phyloP scores from a whole-genome alignment of 1,140 invertebrate species.

The Notospermus geniculatus region DNA sequence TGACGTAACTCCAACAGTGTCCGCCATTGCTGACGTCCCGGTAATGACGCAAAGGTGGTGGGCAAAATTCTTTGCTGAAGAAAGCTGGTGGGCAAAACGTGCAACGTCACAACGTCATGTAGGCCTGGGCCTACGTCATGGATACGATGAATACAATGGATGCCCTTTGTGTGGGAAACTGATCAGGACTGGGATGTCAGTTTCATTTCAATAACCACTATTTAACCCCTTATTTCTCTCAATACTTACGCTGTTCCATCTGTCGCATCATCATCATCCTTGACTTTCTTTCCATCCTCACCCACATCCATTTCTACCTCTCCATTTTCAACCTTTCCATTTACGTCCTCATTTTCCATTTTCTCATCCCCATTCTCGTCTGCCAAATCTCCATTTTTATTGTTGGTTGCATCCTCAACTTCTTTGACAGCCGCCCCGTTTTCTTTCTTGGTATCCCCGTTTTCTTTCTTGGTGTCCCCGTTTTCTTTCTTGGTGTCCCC shows the following conservation, averaged over 20 bases:
- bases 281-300: neutral
- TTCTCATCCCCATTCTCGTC: constrained; percentile 7
- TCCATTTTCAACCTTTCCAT: neutral
- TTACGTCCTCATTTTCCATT: constrained; percentile 1
- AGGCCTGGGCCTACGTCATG: no score
- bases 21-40: no score
- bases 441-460: neutral
- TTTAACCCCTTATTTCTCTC: no score
- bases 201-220: constrained; percentile 9
- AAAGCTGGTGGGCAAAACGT: no score
- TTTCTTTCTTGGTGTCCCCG: neutral
- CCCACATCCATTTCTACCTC: constrained; percentile 17
- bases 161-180: no score
- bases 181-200: neutral
- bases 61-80: no score
- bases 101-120: no score
- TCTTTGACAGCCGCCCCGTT: constrained; percentile 8
- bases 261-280: neutral
- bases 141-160: no score
- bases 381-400: constrained; percentile 10
- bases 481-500: neutral
- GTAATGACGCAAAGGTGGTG: no score
- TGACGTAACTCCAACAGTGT: no score
- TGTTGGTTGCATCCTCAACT: constrained; percentile 5
- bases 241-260: neutral